These are phyloP conservation scores for Lamellibrachia luymesi DNA, from an alignment of 1,140 invertebrate species.

Conservation along the genomic window DNA sequence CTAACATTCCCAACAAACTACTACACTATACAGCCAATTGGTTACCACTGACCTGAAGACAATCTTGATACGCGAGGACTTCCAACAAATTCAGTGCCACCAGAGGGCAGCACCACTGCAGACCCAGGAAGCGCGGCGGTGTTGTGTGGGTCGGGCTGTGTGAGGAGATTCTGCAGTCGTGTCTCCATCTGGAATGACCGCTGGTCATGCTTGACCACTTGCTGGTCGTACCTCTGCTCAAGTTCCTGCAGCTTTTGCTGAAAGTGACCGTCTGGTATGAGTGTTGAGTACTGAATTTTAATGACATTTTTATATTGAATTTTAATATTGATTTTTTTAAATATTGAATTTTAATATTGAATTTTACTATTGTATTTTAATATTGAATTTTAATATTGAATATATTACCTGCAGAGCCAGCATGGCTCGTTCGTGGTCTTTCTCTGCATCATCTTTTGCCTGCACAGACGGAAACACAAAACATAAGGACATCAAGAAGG, in stretches of 20 bases:
- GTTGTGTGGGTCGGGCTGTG: neutral
- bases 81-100: neutral
- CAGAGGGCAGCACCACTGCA: neutral
- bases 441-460: constrained; percentile 48
- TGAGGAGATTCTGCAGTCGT: constrained; percentile 44
- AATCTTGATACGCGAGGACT: neutral
- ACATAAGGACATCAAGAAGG: neutral
- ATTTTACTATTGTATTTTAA: no score
- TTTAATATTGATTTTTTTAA: neutral
- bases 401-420: constrained; percentile 52
- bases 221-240: constrained; percentile 66
- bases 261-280: neutral
- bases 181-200: constrained; percentile 73
- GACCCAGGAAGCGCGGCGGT: neutral
- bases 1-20: neutral
- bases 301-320: neutral
- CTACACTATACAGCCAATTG: neutral
- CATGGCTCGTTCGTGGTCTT: constrained; percentile 56
- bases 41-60: neutral
- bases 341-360: neutral
- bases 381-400: neutral
- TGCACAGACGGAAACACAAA: constrained; percentile 27
- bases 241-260: constrained; percentile 61
- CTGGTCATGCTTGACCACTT: constrained; percentile 85
- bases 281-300: neutral